phyloP scores from a whole-genome alignment of 1,140 invertebrate species.

The Amyelois transitella region DNA sequence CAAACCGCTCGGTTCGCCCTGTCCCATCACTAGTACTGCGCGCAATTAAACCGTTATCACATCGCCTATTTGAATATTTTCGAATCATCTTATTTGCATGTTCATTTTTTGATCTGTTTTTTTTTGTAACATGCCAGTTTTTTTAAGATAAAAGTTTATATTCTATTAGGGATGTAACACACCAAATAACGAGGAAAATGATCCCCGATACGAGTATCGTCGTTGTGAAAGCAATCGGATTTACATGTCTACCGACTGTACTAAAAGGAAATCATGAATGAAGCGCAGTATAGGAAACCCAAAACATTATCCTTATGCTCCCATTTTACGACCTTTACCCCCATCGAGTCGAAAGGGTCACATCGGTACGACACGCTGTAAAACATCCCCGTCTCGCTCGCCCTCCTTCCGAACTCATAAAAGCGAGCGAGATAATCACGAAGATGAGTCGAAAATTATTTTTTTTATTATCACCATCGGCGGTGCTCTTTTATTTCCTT shows the following conservation, averaged over 20 bases:
- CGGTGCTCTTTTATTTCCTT: constrained; percentile 74
- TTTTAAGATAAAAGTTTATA: constrained; percentile 22
- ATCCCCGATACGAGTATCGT: constrained; percentile 49
- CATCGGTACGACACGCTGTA: constrained; percentile 61
- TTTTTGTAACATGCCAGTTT: not conserved
- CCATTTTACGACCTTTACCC: constrained; percentile 73
- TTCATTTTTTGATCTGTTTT: not conserved
- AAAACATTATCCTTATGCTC: constrained; percentile 74
- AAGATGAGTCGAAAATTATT: constrained; percentile 75
- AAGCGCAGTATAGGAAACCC: constrained; percentile 69
- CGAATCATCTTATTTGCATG: not conserved
- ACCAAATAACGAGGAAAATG: constrained; percentile 49
- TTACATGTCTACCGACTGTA: constrained; percentile 68
- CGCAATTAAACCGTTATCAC: constrained; percentile 1
- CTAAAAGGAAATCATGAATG: constrained; percentile 74
- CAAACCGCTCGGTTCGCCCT: not conserved
- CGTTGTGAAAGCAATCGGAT: constrained; percentile 62
- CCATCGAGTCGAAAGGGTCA: constrained; percentile 69
- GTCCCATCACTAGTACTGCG: not conserved
- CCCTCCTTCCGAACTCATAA: constrained; percentile 39
- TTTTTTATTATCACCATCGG: constrained; percentile 75
- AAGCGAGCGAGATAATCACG: constrained; percentile 64
- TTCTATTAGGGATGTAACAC: constrained; percentile 65
- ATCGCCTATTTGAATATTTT: not conserved
- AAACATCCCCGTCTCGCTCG: constrained; percentile 49